These are phyloP conservation scores for Marmota monax DNA, from an alignment of 2,113 vertebrate genomes.

Conservation along the genomic window DNA sequence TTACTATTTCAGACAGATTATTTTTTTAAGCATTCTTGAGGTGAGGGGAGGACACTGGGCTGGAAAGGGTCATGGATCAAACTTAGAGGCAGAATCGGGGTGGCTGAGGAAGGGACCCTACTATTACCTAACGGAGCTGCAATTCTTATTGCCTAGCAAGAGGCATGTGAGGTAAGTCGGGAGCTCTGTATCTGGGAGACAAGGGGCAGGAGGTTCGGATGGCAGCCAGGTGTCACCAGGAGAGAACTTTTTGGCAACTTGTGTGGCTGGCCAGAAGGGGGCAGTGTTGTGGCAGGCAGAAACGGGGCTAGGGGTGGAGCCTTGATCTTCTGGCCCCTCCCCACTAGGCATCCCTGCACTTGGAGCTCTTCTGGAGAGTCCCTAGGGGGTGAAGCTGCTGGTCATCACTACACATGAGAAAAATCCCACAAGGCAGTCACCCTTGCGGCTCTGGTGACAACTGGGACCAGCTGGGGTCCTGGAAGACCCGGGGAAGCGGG, in stretches of 20 bases:
- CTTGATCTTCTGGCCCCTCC: background rate
- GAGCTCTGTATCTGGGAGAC: background rate
- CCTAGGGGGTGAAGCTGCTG: background rate
- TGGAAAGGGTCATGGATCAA: background rate
- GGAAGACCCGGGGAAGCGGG: rapidly evolving
- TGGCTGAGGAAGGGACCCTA: background rate
- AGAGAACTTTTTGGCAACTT: background rate
- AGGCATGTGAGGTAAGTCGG: rapidly evolving
- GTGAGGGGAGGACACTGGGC: background rate
- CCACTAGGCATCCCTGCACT: rapidly evolving
- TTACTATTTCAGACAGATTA: background rate
- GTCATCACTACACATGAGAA: background rate
- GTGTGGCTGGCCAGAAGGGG: background rate
- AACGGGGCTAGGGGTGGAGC: too few relatives aligned
- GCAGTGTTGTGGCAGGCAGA: background rate
- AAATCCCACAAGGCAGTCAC: background rate
- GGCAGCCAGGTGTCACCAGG: background rate
- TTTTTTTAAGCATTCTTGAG: background rate
- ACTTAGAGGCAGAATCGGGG: background rate
- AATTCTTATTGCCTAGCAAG: rapidly evolving
- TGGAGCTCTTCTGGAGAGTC: background rate
- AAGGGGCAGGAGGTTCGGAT: background rate
- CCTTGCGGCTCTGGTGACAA: background rate
- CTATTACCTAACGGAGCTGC: rapidly evolving
- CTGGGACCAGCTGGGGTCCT: too few relatives aligned